Base-by-base conservation (phyloP, 2,797 vertebrate species). In the Cyprinodon diabolis region DNA sequence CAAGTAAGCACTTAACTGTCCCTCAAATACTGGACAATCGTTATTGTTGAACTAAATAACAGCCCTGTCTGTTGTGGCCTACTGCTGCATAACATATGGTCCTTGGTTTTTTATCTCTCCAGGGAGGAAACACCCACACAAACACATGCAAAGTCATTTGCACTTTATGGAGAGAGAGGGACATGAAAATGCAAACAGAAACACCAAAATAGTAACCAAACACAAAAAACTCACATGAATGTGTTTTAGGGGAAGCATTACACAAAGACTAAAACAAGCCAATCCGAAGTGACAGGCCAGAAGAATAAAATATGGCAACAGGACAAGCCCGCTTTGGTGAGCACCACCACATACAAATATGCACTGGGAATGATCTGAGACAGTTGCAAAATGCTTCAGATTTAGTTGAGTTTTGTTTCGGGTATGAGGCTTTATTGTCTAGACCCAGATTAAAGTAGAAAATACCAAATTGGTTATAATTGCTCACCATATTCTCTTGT, bases 21-120 rank as follows among this genome's bases (percentile, higher is more conserved):
- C 81, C 68, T 30, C 1, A 6, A 87, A 85, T 87, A 88, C 65
- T 71, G 74, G 82, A 76, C 86, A 86, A 82, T 86, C 74, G 77
- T 84, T 75, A 84, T 58, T 81, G 82, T 83, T 90, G 80, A 90
- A 88, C 83, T 81, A 79, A 4, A 21, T 74, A 74, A 81, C 83
- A 71, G 80, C 37, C 68, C 83, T 86, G 84, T 89, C 79, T 90
- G 86, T 79, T 89, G 88, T 84, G 87, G 85, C 84, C 86, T 79
- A 90, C 90, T 90, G 88, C 91, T 92, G 88, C 81, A 90, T 69
- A 89, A 77, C 92, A 91, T 91, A 91, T 92, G 90, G 88, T 88
- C 83, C 78, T 48, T 37, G 78, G 81, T 88, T 90, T 90, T 91
- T 79, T 30, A 92, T 92, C 92, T 92, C 86, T 83, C 79, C 82